These are phyloP conservation scores for Tinea pellionella DNA, from an alignment of 2,888 invertebrate genomes.

Conservation along the genomic window DNA sequence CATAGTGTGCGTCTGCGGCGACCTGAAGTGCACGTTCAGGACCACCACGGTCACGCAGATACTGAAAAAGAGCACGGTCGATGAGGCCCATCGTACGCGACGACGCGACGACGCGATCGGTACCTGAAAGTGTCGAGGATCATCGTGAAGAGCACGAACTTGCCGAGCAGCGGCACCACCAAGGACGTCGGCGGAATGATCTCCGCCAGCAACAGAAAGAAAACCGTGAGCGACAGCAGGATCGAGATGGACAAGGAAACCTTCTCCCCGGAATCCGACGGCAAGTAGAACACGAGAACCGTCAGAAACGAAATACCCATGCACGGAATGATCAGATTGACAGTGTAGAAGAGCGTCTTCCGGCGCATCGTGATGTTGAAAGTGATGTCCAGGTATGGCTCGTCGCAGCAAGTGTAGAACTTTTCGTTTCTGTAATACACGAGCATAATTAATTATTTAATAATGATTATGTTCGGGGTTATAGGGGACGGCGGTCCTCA, in stretches of 20 bases:
- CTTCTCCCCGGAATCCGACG: slow-evolving; percentile 98
- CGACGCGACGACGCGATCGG: too few species aligned
- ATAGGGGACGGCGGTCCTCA: slow-evolving; percentile 29
- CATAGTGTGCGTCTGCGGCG: slow-evolving; percentile 98
- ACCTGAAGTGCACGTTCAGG: slow-evolving; percentile 97
- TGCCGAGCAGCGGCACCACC: slow-evolving; percentile 92
- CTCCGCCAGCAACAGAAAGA: slow-evolving; percentile 85
- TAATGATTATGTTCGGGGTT: neutral
- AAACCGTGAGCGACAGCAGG: slow-evolving; percentile 94
- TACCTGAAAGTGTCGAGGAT: slow-evolving; percentile 95
- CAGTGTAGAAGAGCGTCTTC: slow-evolving; percentile 96
- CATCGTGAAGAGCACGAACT: slow-evolving; percentile 96
- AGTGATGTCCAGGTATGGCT: slow-evolving; percentile 95
- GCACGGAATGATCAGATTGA: slow-evolving; percentile 96
- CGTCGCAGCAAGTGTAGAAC: slow-evolving; percentile 96
- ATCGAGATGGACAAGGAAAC: slow-evolving; percentile 97
- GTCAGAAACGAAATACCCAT: slow-evolving; percentile 98
- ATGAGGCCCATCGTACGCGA: too few species aligned
- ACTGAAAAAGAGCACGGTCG: slow-evolving; percentile 67
- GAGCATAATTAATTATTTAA: too few species aligned
- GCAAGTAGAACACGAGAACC: slow-evolving; percentile 96
- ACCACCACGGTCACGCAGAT: slow-evolving; percentile 96
- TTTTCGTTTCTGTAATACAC: slow-evolving; percentile 80
- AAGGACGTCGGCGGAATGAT: slow-evolving; percentile 83
- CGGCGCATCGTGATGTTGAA: slow-evolving; percentile 98